A percentile compares a stretch with the other conserved stretches of the same genome.
Conservation (phyloP, 2,888 invertebrate genomes). For the Mesorhabditis belari region DNA sequence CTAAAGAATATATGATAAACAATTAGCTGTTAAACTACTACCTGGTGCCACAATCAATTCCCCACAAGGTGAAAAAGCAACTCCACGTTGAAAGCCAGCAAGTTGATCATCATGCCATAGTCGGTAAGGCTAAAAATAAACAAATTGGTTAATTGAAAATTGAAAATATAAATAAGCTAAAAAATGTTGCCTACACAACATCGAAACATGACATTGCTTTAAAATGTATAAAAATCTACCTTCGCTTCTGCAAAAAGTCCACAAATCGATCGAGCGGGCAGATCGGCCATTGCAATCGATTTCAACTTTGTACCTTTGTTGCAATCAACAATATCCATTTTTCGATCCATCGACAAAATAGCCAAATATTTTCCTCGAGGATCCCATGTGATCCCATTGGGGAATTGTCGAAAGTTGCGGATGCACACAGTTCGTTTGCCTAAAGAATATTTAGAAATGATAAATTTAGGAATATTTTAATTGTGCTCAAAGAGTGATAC, state of each 20-base stretch:
- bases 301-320: conserved; percentile 38
- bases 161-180: not conserved
- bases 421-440: conserved; percentile 34
- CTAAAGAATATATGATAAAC: conserved; percentile 15
- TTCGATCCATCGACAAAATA: conserved; percentile 46
- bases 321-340: conserved; percentile 46
- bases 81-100: conserved; percentile 82
- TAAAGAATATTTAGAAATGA: conserved; percentile 6
- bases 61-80: conserved; percentile 86
- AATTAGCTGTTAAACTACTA: not conserved
- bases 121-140: conserved; percentile 51
- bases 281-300: conserved; percentile 15
- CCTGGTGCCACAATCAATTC: conserved; percentile 81
- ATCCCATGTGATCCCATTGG: conserved; percentile 51
- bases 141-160: not conserved
- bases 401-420: conserved; percentile 37
- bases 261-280: conserved; percentile 7
- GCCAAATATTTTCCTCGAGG: conserved; percentile 45
- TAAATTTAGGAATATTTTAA: not conserved
- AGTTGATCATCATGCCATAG: conserved; percentile 85
- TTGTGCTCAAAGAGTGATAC: not conserved
- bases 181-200: not conserved
- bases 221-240: too few relatives aligned
- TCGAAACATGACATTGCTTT: not conserved
- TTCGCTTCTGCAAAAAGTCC: conserved; percentile 1